Base-by-base conservation (phyloP, 2,888 invertebrate genomes). In the Noctua janthe region DNA sequence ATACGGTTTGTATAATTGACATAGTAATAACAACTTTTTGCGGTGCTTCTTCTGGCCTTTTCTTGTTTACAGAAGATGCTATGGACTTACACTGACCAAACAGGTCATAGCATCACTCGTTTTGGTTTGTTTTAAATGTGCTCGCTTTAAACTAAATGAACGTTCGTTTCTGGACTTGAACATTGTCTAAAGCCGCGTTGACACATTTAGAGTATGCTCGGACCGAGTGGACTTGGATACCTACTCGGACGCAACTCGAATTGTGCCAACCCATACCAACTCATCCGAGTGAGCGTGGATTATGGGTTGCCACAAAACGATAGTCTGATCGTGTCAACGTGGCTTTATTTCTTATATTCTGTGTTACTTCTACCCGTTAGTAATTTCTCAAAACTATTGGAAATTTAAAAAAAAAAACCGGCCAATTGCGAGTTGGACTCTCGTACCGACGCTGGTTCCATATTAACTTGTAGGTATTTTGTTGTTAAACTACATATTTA, bases 1-100 rank as follows among this genome's bases (percentile, higher is more conserved):
- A 95, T 97, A 97, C 84, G 97, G 97, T 97, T 89, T 82, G 92
- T 89, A 74, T 29, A 6, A 43, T 62, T 62, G 6, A 3, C 39
- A 39, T 11, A 3, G 11, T 15, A 35, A 29, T 2, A 5, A 59
- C 13, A 29, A 62, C 62, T 62, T 29, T 29, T 29, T 35, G 6
- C 15, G 17, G 39, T 29, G 62, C 29, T 7, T 7, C 7, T 62
- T 62, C 10, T 11, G 11, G 56, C 11, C n/a, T 56, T n/a, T n/a
- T 6, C 29, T 29, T 56, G 6, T 29, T n/a, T 5, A n/a, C 1
- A n/a, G n/a, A 59, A 11, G n/a, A n/a, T 4, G 13, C n/a, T 11
- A 13, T 5, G 13, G 59, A n/a, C n/a, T 15, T 1, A 62, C 29
- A 62, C 29, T 13, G 11, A n/a, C n/a, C 1, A 59, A 59, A 59